Percentiles rank a stretch among this genome's conserved stretches.
Conservation (phyloP, 2,113 vertebrate species). For the Ophiodon elongatus region DNA sequence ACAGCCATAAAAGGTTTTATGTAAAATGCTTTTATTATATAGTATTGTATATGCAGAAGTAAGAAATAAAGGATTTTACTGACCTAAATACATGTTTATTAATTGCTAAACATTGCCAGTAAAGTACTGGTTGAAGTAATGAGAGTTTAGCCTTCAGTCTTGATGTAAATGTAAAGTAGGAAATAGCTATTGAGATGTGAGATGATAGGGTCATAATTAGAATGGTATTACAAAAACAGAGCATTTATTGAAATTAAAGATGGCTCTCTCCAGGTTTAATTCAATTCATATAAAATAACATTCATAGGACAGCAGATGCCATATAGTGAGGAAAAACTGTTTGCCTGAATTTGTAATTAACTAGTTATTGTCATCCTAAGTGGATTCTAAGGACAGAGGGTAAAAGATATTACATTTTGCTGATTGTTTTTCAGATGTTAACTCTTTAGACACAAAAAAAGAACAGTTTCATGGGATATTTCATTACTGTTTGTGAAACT, state of each 20-base stretch:
- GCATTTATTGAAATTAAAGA: not conserved
- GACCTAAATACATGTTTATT: not conserved
- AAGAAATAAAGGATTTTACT: not conserved
- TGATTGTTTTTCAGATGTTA: not conserved
- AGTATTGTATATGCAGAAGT: not conserved
- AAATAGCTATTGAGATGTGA: not conserved
- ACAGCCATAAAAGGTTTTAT: not conserved
- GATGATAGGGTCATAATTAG: not conserved
- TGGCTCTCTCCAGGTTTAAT: not conserved
- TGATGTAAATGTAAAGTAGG: not conserved
- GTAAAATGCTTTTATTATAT: not conserved
- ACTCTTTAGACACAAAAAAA: not conserved
- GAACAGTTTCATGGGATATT: not conserved
- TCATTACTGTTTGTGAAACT: not conserved
- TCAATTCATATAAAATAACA: not conserved
- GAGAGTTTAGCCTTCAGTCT: not conserved
- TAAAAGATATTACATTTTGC: not conserved
- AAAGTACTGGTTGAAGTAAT: not conserved
- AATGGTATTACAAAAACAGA: not conserved
- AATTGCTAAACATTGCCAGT: not conserved
- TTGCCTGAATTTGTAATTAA: not conserved
- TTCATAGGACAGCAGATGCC: not conserved
- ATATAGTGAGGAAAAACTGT: not conserved
- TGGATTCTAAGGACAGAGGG: not conserved
- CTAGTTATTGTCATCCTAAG: not conserved